phyloP scores from a whole-genome alignment of 2,797 vertebrate species.

The Rhadinocentrus ornatus region DNA sequence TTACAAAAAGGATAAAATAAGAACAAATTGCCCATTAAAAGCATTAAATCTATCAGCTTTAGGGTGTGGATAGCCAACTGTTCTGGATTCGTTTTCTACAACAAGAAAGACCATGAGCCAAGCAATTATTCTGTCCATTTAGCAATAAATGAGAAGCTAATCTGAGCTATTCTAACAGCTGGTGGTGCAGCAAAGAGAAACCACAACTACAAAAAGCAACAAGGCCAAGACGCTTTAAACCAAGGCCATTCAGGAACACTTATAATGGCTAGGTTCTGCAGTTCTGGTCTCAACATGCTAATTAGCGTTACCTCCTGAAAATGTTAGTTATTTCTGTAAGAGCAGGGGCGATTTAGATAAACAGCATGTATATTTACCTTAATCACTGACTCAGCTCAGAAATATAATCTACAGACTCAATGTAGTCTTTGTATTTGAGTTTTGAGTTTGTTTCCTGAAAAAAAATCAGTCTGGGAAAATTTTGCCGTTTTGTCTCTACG shows the following conservation, averaged over 20 bases:
- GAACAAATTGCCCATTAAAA: conserved; percentile 56
- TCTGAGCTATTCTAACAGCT: conserved; percentile 53
- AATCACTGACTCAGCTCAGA: conserved; percentile 24
- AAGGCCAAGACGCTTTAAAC: conserved; percentile 30
- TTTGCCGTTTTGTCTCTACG: conserved; percentile 20
- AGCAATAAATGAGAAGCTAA: conserved; percentile 58
- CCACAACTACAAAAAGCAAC: conserved; percentile 49
- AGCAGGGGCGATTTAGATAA: conserved; percentile 50
- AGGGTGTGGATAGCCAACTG: conserved; percentile 31
- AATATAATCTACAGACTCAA: conserved; percentile 47
- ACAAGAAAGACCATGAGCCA: conserved; percentile 30
- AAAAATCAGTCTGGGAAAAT: conserved; percentile 8
- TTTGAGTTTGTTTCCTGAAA: conserved; percentile 8
- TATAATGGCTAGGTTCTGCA: conserved; percentile 48
- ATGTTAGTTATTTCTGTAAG: conserved; percentile 54
- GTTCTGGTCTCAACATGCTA: conserved; percentile 40
- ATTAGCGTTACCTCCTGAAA: conserved; percentile 52
- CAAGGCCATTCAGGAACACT: conserved; percentile 30
- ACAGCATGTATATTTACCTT: conserved; percentile 40
- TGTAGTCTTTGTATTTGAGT: conserved; percentile 31
- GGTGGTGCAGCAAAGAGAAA: conserved; percentile 37
- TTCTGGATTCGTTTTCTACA: conserved; percentile 31
- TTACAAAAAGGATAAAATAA: conserved; percentile 48
- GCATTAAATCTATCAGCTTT: conserved; percentile 54
- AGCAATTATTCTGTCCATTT: conserved; percentile 62